Evolutionary conservation across 2,888 invertebrate species (phyloP), one percentile per base, ranked within the genome.

Genomic region (Acronicta aceris): DNA sequence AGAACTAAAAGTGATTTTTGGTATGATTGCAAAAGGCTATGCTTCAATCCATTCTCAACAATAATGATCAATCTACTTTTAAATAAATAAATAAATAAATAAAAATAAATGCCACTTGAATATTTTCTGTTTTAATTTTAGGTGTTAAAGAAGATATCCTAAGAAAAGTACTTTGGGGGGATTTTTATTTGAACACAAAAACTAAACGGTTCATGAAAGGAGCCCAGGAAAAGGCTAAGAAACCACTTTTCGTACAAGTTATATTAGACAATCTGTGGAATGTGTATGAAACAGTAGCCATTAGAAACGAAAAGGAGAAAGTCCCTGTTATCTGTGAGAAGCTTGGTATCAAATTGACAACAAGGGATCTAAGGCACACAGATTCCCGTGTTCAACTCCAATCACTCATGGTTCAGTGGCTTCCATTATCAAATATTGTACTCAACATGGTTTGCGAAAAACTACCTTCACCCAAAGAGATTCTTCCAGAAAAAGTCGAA

Each of bases 211-310:
- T 98, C 49, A 95, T 97, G 95, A 96, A 96, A 85, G 99, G 99
- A 3, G 99, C 99, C 6, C 97, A 98, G 89, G 98, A 97, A 74
- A 98, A 98, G 86, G 98, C 97, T 0, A 99, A 99, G 85, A 98
- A 98, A 80, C 98, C 99, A 0, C 92, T 99, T 72, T 99, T 99
- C 91, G 98, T 98, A 1, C 98, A 98, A 87, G 95, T 99, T 48
- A 96, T 99, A 56, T 92, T 99, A 65, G 98, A 99, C 81, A 99
- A 98, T 81, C 95, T 99, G 47, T 98, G 98, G 97, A 96, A 97
- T 73, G 94, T 99, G 30, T 99, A 99, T 87, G 98, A 98, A 62
- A 97, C 97, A 0, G 95, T 99, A 58, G 95, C 96, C 4, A 87
- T 97, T 13, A 92, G 97, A 74, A 97, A 97, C 89, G 97, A 98